Percentiles rank a stretch among this genome's conserved stretches.
Conservation (phyloP, 2,113 vertebrate species). For the Onychorhynchus coronatus region DNA sequence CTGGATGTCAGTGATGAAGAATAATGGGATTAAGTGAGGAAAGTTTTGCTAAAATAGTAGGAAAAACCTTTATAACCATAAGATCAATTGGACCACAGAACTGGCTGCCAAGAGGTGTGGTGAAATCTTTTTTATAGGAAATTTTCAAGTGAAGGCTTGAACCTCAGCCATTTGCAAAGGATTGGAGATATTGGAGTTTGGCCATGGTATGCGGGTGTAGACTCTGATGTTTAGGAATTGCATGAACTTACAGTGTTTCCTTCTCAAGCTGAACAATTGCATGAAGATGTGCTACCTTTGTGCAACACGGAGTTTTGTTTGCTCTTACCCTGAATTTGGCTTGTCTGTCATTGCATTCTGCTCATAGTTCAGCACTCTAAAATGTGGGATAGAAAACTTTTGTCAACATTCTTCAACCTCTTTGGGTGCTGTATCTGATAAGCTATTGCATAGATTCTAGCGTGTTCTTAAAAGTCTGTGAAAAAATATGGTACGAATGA, state of each 20-base stretch:
- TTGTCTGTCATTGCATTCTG: neutral
- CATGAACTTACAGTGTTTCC: neutral
- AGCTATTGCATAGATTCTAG: neutral
- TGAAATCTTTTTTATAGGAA: conserved; percentile 41
- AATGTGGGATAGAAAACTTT: neutral
- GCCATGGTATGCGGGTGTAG: neutral
- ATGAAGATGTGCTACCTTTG: neutral
- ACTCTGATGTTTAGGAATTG: neutral
- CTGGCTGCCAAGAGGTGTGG: conserved; percentile 43
- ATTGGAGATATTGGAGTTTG: neutral
- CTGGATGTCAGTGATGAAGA: conserved; percentile 26
- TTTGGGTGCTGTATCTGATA: neutral
- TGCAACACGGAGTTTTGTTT: neutral
- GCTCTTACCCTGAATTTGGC: neutral
- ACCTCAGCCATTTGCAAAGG: neutral
- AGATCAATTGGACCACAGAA: neutral
- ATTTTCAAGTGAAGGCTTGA: conserved; percentile 40
- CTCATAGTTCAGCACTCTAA: neutral
- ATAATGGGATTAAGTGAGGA: conserved; percentile 36
- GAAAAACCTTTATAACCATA: conserved; percentile 23
- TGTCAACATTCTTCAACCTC: neutral
- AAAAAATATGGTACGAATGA: neutral
- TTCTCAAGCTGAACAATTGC: neutral
- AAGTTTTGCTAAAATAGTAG: conserved; percentile 35
- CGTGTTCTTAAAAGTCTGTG: neutral